Base-by-base conservation (phyloP, 1,140 invertebrate species). In the Bombus terrestris region DNA sequence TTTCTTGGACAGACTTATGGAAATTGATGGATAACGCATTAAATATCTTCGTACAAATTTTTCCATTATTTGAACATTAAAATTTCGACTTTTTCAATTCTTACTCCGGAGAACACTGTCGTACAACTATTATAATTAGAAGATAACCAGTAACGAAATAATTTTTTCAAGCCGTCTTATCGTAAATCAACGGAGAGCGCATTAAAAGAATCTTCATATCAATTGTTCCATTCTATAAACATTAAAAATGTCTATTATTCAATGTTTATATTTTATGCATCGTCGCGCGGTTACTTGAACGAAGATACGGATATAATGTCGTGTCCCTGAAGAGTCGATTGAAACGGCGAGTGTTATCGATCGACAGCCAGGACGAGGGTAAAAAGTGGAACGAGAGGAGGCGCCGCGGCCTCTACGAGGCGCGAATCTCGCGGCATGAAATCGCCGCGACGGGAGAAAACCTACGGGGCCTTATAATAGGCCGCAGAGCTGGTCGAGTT, bases 381-480 rank as follows among this genome's bases (percentile, higher is more conserved):
- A 77, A 73, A 83, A 83, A 77, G 81, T 75, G 78, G 83, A 81
- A 89, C 62, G 68, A 81, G 66, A 88, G 53, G 76, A 85, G 86
- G 74, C 84, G 88, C 85, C 88, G 77, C 85, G 85, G 62, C 79
- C 82, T 86, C 76, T 82, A 89, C 88, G 86, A 87, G 91, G 88
- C 91, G 90, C 90, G 91, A 92, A 93, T 87, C 89, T 90, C 85
- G 89, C 88, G 87, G 91, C 87, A 93, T 88, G 92, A 92, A 92
- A 93, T 93, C 90, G 92, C 69, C 82, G 71, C 76, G 79, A 73
- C 84, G 80, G 84, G 83, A 86, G 89, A 86, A 88, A 90, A 88
- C 86, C 86, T 86, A 83, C 75, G 86, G 72, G 69, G 89, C 76
- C 57, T 90, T 87, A 84, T 90, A 92, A 92, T 92, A 91, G 89